Evolutionary conservation across 2,888 invertebrate genomes (phyloP), one percentile per base, ranked within the genome.

Genomic region (Cephus rjabovi): DNA sequence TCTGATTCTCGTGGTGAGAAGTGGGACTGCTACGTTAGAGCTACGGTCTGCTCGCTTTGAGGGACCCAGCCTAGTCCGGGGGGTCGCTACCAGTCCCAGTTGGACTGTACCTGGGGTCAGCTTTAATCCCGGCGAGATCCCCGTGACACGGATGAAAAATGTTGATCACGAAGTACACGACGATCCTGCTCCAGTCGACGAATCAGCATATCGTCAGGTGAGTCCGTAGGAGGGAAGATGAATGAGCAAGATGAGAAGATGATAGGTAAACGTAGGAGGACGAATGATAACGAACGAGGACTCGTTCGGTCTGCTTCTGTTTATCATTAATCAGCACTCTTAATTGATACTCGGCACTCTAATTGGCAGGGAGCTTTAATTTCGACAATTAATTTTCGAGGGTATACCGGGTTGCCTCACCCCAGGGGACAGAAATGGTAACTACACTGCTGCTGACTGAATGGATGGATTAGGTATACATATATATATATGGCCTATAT

Each of bases 131-230:
- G 23, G 34, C 74, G 74, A 15, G 73, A 33, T 71, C 34, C 71
- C n/a, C 71, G 30, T 34, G 76, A 37, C 69, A 34, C 73, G 68
- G 73, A 73, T 37, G 75, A 81, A 88, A 92, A 85, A 95, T 95
- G 95, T 92, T 95, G 90, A 95, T 95, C 90, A 95, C 95, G 34
- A 94, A 95, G 88, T 95, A 95, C 86, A 95, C 95, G n/a, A 93
- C 95, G 75, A 93, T 95, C 80, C 89, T 95, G 87, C 90, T 95
- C 92, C 95, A 95, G 89, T 94, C 95, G 80, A 94, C 94, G n/a
- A 92, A 92, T 84, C 90, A 88, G 76, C 90, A 88, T 76, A 86
- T 89, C 76, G 85, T 88, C 81, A 86, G 90, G 90, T 90, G 83
- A 88, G 89, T 77, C 34, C 6, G 74, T 23, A 12, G 6, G 71